phyloP scores from a whole-genome alignment of 2,888 invertebrate genomes.

The Meganola albula region DNA sequence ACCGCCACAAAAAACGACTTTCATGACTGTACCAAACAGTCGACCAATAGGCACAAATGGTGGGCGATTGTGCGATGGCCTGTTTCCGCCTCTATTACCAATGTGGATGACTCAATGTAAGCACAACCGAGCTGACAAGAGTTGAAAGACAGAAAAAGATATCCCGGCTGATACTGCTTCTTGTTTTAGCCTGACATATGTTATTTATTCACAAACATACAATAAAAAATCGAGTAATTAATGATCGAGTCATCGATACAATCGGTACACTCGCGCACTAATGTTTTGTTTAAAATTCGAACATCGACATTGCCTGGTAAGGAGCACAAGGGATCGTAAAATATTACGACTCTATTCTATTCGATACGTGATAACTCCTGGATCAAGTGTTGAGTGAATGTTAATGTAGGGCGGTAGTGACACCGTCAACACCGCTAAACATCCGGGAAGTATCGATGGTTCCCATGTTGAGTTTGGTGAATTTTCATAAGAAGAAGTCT shows the following conservation, averaged over 20 bases:
- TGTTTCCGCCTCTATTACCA: no score
- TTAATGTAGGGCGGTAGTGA: conserved; percentile 66
- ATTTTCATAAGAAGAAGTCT: no score
- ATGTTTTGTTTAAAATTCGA: conserved; percentile 68
- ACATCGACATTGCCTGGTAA: conserved; percentile 60
- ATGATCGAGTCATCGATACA: conserved; percentile 38
- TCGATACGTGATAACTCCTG: conserved; percentile 73
- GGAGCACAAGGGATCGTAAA: conserved; percentile 76
- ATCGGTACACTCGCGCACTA: conserved; percentile 39
- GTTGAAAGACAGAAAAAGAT: no score
- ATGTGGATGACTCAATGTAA: no score
- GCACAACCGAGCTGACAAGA: no score
- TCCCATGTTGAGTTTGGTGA: conserved; percentile 33
- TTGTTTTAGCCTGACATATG: no score
- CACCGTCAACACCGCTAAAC: conserved; percentile 61
- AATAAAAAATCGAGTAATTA: conserved; percentile 29
- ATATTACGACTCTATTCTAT: conserved; percentile 76
- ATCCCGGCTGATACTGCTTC: no score
- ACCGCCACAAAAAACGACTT: no score
- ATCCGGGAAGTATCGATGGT: conserved; percentile 66
- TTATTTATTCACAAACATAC: no score
- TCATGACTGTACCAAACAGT: no score
- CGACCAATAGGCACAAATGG: no score
- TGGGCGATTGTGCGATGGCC: no score
- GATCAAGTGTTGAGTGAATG: conserved; percentile 68